These are phyloP conservation scores for Tichodroma muraria DNA, from an alignment of 2,113 vertebrate species.

Conservation along the genomic window DNA sequence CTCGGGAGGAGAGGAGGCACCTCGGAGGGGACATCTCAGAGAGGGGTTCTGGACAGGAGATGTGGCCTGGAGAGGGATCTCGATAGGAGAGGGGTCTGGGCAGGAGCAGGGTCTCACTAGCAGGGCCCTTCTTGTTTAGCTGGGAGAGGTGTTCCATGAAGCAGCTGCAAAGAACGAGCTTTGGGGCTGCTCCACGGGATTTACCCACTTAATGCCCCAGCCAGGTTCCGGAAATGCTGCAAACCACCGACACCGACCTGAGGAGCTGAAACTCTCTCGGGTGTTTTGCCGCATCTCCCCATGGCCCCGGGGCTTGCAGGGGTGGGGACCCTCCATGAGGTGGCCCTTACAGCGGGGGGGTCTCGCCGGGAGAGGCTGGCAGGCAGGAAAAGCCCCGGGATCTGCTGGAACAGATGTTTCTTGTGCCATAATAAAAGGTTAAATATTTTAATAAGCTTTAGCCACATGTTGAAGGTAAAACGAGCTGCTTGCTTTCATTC, in stretches of 20 bases:
- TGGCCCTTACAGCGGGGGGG: accelerated
- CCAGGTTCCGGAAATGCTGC: neutral
- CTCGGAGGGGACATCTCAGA: neutral
- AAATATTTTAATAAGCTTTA: constrained; percentile 64
- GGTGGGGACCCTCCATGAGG: neutral
- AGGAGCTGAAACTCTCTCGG: neutral
- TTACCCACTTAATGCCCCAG: neutral
- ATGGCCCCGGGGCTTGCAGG: accelerated
- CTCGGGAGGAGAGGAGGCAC: neutral
- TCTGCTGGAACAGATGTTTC: constrained; percentile 27
- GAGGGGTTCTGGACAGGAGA: no score
- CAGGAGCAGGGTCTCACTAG: neutral
- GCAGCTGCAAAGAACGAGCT: accelerated
- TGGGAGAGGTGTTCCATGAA: accelerated
- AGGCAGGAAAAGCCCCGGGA: neutral
- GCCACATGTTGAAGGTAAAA: constrained; percentile 59
- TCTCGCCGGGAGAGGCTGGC: neutral
- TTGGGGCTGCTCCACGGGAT: neutral
- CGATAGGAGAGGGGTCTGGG: neutral
- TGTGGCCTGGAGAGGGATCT: neutral
- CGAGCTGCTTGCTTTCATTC: neutral
- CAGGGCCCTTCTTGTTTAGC: neutral
- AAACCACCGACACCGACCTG: neutral
- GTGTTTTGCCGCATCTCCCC: neutral
- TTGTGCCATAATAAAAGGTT: constrained; percentile 41